These are phyloP conservation scores for Gymnoscopelus braueri DNA, from an alignment of 2,797 vertebrate genomes.

Conservation along the genomic window DNA sequence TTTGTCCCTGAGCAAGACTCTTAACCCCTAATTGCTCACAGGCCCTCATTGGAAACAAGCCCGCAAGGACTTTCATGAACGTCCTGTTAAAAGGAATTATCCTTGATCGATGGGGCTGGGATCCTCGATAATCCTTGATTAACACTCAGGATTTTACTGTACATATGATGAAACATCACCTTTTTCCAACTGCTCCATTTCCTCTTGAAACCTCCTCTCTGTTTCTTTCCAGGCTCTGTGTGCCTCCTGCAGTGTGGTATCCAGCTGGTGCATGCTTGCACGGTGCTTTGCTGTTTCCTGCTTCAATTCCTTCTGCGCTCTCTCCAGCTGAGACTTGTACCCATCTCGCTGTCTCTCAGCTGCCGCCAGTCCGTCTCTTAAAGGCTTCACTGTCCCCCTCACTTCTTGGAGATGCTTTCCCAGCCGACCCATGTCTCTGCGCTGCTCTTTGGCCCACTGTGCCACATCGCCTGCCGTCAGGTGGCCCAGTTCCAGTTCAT, in stretches of 20 bases:
- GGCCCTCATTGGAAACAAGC: no score
- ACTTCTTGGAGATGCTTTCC: slow-evolving; percentile 85
- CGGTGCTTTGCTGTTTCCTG: slow-evolving; percentile 67
- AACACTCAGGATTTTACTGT: no score
- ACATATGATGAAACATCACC: slow-evolving; percentile 62
- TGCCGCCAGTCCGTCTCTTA: slow-evolving; percentile 76
- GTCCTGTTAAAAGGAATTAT: no score
- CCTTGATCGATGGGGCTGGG: no score
- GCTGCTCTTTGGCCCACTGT: slow-evolving; percentile 89
- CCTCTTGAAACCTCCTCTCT: slow-evolving; percentile 73
- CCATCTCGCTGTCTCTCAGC: slow-evolving; percentile 71
- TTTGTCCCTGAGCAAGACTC: no score
- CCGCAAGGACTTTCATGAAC: no score
- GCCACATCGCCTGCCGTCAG: slow-evolving; percentile 83
- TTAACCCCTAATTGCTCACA: no score
- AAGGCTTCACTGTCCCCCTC: slow-evolving; percentile 78
- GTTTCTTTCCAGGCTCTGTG: slow-evolving; percentile 66
- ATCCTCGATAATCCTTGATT: no score
- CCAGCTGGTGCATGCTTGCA: slow-evolving; percentile 68
- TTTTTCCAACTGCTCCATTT: slow-evolving; percentile 78
- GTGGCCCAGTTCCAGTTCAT: slow-evolving; percentile 67
- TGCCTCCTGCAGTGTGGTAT: slow-evolving; percentile 71
- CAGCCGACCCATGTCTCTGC: slow-evolving; percentile 85
- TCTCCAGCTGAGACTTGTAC: slow-evolving; percentile 73
- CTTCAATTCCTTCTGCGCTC: slow-evolving; percentile 69